Evolutionary conservation across 2,797 vertebrate species (phyloP).

Genomic region (Lindbergichthys nudifrons): DNA sequence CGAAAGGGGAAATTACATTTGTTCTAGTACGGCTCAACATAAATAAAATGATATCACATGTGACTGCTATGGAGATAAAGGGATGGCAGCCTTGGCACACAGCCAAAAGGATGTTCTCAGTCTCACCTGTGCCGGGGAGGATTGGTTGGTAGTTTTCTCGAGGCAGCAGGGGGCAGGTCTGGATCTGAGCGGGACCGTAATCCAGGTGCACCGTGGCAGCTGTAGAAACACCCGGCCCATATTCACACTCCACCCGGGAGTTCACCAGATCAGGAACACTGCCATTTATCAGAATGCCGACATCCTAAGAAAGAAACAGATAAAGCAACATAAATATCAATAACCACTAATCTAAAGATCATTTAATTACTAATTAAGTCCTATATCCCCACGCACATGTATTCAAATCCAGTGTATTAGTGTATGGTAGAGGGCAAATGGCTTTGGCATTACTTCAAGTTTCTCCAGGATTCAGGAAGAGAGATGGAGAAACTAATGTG

Average conservation of each 20-base stretch:
- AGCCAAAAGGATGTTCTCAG: constrained; percentile 35
- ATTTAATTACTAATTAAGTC: constrained; percentile 34
- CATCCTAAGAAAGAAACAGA: constrained; percentile 78
- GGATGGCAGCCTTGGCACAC: background rate
- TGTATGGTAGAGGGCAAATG: constrained; percentile 24
- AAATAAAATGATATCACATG: constrained; percentile 14
- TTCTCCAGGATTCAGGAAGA: constrained; percentile 50
- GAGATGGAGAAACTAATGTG: constrained; percentile 48
- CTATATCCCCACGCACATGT: constrained; percentile 5
- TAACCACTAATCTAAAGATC: constrained; percentile 12
- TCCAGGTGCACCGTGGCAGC: constrained; percentile 88
- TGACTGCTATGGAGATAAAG: constrained; percentile 24
- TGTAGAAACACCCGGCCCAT: constrained; percentile 84
- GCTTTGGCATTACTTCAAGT: constrained; percentile 41
- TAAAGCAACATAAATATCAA: constrained; percentile 31
- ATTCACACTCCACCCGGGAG: constrained; percentile 92
- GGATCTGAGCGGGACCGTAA: constrained; percentile 87
- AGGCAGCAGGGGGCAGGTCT: constrained; percentile 91
- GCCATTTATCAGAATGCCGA: constrained; percentile 94
- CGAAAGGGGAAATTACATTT: constrained; percentile 64
- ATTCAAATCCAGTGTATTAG: constrained; percentile 11
- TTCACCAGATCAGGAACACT: constrained; percentile 91
- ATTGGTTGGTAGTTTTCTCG: constrained; percentile 84
- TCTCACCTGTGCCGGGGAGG: constrained; percentile 86
- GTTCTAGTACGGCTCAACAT: constrained; percentile 20